Evolutionary conservation across 2,888 invertebrate genomes (phyloP), one percentile per base, ranked within the genome.

Genomic region (Mythimna ferrago): DNA sequence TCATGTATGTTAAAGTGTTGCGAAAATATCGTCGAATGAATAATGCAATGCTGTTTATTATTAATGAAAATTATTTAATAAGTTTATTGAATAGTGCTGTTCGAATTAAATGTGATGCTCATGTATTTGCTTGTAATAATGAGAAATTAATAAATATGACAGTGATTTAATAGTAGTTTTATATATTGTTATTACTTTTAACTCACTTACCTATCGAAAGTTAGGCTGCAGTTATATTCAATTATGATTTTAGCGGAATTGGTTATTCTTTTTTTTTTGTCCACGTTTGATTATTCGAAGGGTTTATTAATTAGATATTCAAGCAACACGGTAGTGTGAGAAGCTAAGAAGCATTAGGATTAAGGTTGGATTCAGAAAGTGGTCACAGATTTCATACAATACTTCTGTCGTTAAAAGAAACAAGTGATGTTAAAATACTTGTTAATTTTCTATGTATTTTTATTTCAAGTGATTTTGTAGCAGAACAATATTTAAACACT

Each of bases 321-420:
- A 75, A 83, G 87, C 89, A 88, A 85, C 87, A 84, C 79, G 53
- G 53, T 64, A 64, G 81, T 86, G 89, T 92, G 91, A 93, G 82
- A 94, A 94, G 94, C 94, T 92, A 94, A 94, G 78, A 93, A 93
- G 93, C 93, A 78, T 87, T 84, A 83, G 89, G 88, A 77, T 80
- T 51, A 48, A 78, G 79, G 84, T 85, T 85, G 81, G 80, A 68
- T 75, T 62, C 32, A 79, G 67, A 69, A 71, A 77, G 66, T 77
- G 76, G 79, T 57, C 80, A 78, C 70, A 61, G 82, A 66, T 68
- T 51, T 38, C 67, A 51, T 54, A 77, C 53, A 44, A 63, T 21
- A 63, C 48, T 53, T 64, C 63, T 60, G 53, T 60, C 78, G 48
- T 54, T 58, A 41, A 32, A 64, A 71, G 78, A 63, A 71, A 78